Evolutionary conservation across 2,888 invertebrate genomes (phyloP).

Genomic region (Acanthosoma haemorrhoidale): DNA sequence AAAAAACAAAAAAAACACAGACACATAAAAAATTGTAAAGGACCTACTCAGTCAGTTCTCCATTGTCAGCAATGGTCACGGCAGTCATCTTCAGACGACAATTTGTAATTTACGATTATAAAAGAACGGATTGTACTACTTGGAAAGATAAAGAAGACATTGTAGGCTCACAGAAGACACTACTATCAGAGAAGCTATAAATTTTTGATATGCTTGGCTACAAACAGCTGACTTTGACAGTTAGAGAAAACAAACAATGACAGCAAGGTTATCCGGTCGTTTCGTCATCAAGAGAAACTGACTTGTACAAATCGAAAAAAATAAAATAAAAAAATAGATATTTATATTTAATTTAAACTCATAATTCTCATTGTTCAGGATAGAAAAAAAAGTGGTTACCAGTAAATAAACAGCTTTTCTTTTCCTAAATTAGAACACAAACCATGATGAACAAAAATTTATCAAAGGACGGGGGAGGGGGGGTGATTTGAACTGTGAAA

Average conservation of each 20-base stretch:
- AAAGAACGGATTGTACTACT: neutral
- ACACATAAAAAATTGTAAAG: neutral
- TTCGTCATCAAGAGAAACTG: no score
- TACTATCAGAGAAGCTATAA: neutral
- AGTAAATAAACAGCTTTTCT: no score
- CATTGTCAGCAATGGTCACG: neutral
- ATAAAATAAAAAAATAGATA: no score
- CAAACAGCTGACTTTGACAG: constrained; percentile 27
- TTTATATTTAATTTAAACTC: no score
- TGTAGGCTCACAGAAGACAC: neutral
- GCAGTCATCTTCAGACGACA: neutral
- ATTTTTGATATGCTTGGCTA: neutral
- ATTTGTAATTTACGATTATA: neutral
- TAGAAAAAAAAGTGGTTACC: no score
- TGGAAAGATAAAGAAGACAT: neutral
- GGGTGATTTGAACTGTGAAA: no score
- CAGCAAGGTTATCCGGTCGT: neutral
- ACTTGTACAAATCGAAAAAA: no score
- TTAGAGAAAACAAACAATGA: constrained; percentile 15
- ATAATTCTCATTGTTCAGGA: no score
- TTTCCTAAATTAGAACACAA: no score
- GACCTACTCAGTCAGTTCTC: neutral
- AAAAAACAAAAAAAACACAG: neutral
- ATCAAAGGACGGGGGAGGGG: no score
- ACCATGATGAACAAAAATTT: no score